Percentiles rank a stretch among this genome's conserved stretches.
Evolutionary conservation across 2,797 vertebrate genomes (phyloP).

Genomic region (Gadopsis bispinosus): DNA sequence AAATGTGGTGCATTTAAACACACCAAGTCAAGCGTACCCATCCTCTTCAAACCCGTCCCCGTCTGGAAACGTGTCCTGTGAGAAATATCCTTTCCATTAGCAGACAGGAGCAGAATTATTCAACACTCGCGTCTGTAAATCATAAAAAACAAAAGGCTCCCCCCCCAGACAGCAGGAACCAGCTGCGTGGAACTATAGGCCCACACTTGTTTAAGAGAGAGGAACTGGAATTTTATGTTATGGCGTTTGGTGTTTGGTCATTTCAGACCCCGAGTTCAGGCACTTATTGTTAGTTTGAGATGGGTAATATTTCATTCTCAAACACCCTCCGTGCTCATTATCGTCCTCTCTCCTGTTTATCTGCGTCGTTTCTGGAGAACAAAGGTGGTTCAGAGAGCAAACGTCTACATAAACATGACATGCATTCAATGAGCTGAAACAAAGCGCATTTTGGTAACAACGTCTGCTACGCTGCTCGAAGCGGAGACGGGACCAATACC

Average conservation of each 20-base stretch:
- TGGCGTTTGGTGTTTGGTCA: neutral
- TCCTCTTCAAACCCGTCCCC: neutral
- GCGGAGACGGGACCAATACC: neutral
- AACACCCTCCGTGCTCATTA: conserved; percentile 14
- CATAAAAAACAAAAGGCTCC: neutral
- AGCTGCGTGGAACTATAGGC: too few relatives aligned
- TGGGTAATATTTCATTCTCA: neutral
- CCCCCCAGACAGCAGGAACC: too few relatives aligned
- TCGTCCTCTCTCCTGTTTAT: too few relatives aligned
- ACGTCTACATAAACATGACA: neutral
- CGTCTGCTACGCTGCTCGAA: neutral
- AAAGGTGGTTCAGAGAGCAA: conserved; percentile 7
- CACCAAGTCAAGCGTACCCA: neutral
- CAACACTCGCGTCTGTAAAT: conserved; percentile 7
- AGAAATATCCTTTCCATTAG: conserved; percentile 28
- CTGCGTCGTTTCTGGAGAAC: too few relatives aligned
- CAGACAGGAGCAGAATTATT: conserved; percentile 8
- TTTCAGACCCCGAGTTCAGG: conserved; percentile 2
- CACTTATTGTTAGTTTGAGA: conserved; percentile 2
- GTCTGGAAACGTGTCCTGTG: neutral
- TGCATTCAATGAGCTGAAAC: neutral
- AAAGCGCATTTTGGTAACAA: neutral
- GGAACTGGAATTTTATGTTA: neutral
- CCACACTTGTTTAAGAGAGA: neutral
- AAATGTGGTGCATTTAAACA: neutral